Conservation (phyloP, 2,113 vertebrate genomes). For the Hydropotes inermis region DNA sequence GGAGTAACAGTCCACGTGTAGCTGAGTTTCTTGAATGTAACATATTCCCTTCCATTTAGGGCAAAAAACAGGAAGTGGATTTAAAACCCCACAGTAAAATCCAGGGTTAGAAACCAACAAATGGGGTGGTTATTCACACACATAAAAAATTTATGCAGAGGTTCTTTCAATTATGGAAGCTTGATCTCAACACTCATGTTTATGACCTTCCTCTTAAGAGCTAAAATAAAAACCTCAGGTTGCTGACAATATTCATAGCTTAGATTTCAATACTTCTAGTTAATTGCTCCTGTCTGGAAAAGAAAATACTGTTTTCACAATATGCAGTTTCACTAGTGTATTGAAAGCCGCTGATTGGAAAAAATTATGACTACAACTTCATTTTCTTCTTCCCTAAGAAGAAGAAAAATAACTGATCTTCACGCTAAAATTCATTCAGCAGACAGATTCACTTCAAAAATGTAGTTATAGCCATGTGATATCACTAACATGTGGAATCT, state of each 20-base stretch:
- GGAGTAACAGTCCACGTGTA: neutral
- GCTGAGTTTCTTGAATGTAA: neutral
- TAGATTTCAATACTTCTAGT: neutral
- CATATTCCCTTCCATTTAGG: neutral
- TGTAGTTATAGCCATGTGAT: neutral
- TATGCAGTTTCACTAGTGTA: neutral
- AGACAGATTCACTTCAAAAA: neutral
- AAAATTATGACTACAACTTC: neutral
- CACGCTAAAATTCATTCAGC: neutral
- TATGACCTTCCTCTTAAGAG: constrained; percentile 7
- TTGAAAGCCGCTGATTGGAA: neutral
- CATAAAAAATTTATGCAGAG: constrained; percentile 17
- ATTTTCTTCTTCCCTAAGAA: neutral
- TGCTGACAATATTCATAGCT: neutral
- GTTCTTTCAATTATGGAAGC: neutral
- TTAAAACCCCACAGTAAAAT: neutral
- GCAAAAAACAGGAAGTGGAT: neutral
- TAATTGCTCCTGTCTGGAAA: constrained; percentile 27
- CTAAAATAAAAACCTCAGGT: neutral
- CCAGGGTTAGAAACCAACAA: constrained; percentile 27
- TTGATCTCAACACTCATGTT: neutral
- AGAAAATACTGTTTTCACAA: neutral
- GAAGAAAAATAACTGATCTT: neutral
- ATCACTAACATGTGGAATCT: neutral
- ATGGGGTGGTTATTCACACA: neutral